phyloP scores from a whole-genome alignment of 2,113 vertebrate species.

The Colius striatus region DNA sequence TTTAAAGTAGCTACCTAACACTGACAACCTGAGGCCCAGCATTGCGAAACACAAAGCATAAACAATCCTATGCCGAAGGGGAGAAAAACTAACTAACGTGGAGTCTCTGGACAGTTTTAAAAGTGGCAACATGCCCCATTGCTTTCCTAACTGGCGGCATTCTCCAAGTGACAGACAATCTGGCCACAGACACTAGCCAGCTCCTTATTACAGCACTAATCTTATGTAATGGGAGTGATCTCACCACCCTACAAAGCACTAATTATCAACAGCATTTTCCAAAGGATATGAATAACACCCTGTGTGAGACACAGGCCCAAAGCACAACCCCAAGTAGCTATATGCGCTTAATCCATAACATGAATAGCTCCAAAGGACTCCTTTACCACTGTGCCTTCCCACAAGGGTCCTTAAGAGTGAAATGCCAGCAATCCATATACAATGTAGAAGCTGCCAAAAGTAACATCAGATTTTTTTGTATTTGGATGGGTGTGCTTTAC shows the following conservation, averaged over 20 bases:
- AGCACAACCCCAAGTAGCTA: constrained; percentile 43
- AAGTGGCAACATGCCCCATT: constrained; percentile 65
- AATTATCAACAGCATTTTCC: constrained; percentile 80
- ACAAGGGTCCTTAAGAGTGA: constrained; percentile 52
- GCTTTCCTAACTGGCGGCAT: constrained; percentile 68
- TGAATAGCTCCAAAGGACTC: constrained; percentile 50
- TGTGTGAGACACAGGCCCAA: constrained; percentile 61
- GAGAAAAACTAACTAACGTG: constrained; percentile 50
- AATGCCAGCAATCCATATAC: constrained; percentile 37
- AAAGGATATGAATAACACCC: constrained; percentile 69
- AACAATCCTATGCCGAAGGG: not conserved
- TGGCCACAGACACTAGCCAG: constrained; percentile 67
- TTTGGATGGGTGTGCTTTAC: constrained; percentile 41
- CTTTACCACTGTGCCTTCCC: constrained; percentile 33
- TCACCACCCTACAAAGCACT: constrained; percentile 76
- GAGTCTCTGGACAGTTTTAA: constrained; percentile 67
- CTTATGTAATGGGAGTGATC: constrained; percentile 79
- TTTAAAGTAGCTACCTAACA: not conserved
- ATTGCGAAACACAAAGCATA: constrained; percentile 40
- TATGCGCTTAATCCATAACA: constrained; percentile 55
- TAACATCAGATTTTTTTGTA: constrained; percentile 17
- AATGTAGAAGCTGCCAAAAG: constrained; percentile 65
- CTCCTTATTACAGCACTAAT: constrained; percentile 72
- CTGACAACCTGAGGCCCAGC: constrained; percentile 10
- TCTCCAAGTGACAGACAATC: constrained; percentile 62